Base-by-base conservation (phyloP, 2,888 invertebrate species). In the Temnothorax unifasciatus region DNA sequence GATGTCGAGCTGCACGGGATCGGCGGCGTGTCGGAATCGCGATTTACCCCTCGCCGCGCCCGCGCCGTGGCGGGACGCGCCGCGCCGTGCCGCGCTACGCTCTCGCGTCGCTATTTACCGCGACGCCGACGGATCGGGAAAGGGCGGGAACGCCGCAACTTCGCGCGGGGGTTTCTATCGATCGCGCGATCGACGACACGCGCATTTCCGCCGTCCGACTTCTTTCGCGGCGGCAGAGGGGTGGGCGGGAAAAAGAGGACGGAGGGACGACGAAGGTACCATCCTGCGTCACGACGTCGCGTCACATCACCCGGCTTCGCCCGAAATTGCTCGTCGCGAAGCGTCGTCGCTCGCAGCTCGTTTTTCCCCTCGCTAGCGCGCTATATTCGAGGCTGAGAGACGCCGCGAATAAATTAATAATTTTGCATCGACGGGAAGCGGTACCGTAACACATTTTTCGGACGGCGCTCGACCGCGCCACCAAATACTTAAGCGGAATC, bases 101-200 rank as follows among this genome's bases (percentile, higher is more conserved):
- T 44, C 18, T 52, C 50, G 50, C n/a, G 50, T 52, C 69, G 41
- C 38, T 54, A 29, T 57, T 59, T 18, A n/a, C 18, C 44, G 21
- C 59, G 79, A 21, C 38, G 61, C 29, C 29, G 47, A 34, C 6
- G 29, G 29, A 75, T 79, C 73, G 79, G 79, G 41, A 81, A 81
- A 81, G 79, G 74, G 79, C 79, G 79, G 79, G 79, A 81, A 81
- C 79, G 74, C 21, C 34, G 59, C 83, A n/a, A 83, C 69, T 76
- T 69, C 79, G 63, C 61, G 71, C 34, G 75, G 63, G 47, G 52
- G 63, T 52, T 41, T 81, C n/a, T 86, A 88, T 90, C 89, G 90
- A 89, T 86, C 88, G 83, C 82, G 74, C 38, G 89, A 89, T 89
- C 89, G 59, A 90, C 79, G 73, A 81, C 86, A 85, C 75, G 86